A percentile compares a stretch with the other conserved stretches of the same genome.
Conservation (phyloP, 1,140 invertebrate species). For the Lamellibrachia luymesi region DNA sequence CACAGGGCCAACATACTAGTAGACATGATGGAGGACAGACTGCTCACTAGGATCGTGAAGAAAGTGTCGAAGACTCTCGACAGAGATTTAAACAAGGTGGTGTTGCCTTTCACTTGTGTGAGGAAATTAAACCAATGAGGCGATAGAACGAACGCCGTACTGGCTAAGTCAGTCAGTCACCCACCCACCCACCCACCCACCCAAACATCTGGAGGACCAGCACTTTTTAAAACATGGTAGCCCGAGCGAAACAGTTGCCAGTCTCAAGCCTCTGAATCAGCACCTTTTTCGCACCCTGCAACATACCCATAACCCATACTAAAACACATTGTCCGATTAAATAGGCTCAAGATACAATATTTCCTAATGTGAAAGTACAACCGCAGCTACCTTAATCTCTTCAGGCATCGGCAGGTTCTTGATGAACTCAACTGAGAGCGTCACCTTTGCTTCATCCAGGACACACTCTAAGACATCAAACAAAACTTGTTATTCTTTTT, state of each 20-base stretch:
- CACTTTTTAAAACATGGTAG: too few relatives aligned
- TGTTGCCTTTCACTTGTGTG: not conserved
- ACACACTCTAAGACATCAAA: constrained; percentile 41
- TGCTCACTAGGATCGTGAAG: not conserved
- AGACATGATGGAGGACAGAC: not conserved
- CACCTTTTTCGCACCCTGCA: too few relatives aligned
- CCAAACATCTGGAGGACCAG: too few relatives aligned
- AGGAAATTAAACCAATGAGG: too few relatives aligned
- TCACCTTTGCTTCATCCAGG: constrained; percentile 49
- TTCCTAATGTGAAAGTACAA: too few relatives aligned
- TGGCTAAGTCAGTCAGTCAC: not conserved
- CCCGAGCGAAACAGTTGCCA: too few relatives aligned
- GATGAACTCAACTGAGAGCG: constrained; percentile 40
- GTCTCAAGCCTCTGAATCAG: too few relatives aligned
- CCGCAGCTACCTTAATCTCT: constrained; percentile 47
- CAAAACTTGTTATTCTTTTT: not conserved
- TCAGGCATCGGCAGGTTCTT: constrained; percentile 50
- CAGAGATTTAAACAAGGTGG: not conserved
- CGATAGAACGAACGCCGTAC: too few relatives aligned
- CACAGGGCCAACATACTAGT: not conserved
- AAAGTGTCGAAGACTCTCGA: not conserved
- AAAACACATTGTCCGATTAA: too few relatives aligned
- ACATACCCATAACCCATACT: too few relatives aligned
- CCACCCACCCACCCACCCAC: not conserved
- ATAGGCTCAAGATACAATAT: too few relatives aligned